Base-by-base conservation (phyloP, 2,888 invertebrate species). In the Criorhina ranunculi region DNA sequence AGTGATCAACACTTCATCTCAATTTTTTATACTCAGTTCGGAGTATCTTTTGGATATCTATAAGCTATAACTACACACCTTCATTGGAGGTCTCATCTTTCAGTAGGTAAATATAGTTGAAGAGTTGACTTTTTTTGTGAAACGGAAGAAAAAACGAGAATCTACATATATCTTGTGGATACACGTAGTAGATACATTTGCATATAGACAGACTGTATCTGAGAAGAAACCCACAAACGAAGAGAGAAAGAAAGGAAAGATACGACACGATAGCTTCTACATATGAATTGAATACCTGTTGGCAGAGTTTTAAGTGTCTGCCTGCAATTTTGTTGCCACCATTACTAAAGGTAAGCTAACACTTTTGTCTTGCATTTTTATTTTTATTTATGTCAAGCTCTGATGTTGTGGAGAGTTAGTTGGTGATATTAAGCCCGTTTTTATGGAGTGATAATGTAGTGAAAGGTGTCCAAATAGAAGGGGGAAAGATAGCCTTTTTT, bases 11-110 rank as follows among this genome's bases (percentile, higher is more conserved):
- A 57, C 40, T 15, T 42, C 42, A 37, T 59, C 33, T n/a, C n/a
- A n/a, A n/a, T n/a, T n/a, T n/a, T 59, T 49, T 11, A 31, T 49
- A 60, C 49, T 70, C 70, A 37, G 49, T 9, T 49, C 15, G n/a
- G 44, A 60, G 53, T 64, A 70, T 62, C 69, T 60, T n/a, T 60
- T 76, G 81, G 81, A 81, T 81, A 81, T 44, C 57, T 69, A 66
- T 24, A 24, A 1, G 1, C 24, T 24, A 4, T 24, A 24, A n/a
- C n/a, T 33, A 53, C 44, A 60, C 73, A 75, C 37, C 67, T 67
- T 80, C 59, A 59, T 67, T 80, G 55, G 53, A 29, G 44, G 66
- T 46, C 12, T 69, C 53, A 46, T 75, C 55, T 49, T 55, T 59
- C 15, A 62, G 55, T 46, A n/a, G n/a, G n/a, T n/a, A 44, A 66